Conservation (phyloP, 1,140 invertebrate genomes). For the Grapholita molesta region DNA sequence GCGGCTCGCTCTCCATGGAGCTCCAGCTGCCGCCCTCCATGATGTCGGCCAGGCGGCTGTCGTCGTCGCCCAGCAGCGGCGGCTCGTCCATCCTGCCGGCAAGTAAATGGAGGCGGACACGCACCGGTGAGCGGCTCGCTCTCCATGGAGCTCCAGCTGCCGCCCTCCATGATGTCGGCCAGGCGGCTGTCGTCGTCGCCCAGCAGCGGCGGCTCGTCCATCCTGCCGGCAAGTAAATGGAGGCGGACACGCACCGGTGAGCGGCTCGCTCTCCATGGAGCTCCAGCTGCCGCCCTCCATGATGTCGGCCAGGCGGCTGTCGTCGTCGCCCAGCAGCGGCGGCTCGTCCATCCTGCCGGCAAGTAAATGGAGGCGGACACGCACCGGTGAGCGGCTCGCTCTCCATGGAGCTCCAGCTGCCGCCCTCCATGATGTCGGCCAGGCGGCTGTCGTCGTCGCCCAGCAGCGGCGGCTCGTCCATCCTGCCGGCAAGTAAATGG, state of each 20-base stretch:
- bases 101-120: slow-evolving; percentile 33
- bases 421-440: slow-evolving; percentile 68
- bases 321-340: too few relatives aligned
- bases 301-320: too few relatives aligned
- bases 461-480: slow-evolving; percentile 63
- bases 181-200: slow-evolving; percentile 55
- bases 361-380: too few relatives aligned
- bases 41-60: slow-evolving; percentile 59
- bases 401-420: slow-evolving; percentile 72
- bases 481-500: slow-evolving; percentile 48
- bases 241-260: too few relatives aligned
- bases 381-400: slow-evolving; percentile 58
- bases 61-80: slow-evolving; percentile 58
- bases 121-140: slow-evolving; percentile 80
- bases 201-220: too few relatives aligned
- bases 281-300: too few relatives aligned
- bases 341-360: too few relatives aligned
- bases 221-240: slow-evolving; percentile 49
- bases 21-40: slow-evolving; percentile 73
- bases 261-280: too few relatives aligned
- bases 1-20: slow-evolving; percentile 71
- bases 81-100: slow-evolving; percentile 63
- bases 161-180: slow-evolving; percentile 68
- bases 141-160: slow-evolving; percentile 72
- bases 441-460: slow-evolving; percentile 56